Evolutionary conservation across 2,113 vertebrate species (phyloP).

Genomic region (Corapipo altera): DNA sequence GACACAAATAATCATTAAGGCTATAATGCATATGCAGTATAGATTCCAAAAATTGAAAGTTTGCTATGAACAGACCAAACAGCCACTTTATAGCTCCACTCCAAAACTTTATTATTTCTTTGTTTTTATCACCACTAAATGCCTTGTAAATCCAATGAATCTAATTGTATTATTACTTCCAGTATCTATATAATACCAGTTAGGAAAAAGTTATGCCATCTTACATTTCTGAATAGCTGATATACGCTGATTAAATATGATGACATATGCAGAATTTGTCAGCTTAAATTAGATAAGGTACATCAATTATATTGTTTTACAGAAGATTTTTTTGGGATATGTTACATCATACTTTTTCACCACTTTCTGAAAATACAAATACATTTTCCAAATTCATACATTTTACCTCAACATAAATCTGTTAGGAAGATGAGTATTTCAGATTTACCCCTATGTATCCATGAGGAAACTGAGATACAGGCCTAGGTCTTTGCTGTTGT

Average conservation of each 20-base stretch:
- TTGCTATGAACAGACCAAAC: background rate
- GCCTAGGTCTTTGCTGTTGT: background rate
- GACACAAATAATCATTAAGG: background rate
- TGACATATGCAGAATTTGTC: background rate
- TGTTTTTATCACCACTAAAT: background rate
- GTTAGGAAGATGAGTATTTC: background rate
- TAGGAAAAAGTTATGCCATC: background rate
- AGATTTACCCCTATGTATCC: background rate
- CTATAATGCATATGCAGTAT: background rate
- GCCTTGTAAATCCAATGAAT: background rate
- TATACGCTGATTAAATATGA: background rate
- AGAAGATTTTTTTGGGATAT: background rate
- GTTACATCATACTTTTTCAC: background rate
- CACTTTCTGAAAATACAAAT: background rate
- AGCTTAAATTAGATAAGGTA: background rate
- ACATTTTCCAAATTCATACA: background rate
- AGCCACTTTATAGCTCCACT: background rate
- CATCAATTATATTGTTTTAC: background rate
- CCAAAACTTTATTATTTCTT: background rate
- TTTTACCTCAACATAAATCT: background rate
- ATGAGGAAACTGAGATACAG: background rate
- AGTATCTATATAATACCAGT: background rate
- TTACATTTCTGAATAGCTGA: background rate
- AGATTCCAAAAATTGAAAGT: background rate
- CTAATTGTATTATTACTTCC: background rate